Evolutionary conservation across 1,140 invertebrate genomes (phyloP).

Genomic region (Lamellibrachia luymesi): DNA sequence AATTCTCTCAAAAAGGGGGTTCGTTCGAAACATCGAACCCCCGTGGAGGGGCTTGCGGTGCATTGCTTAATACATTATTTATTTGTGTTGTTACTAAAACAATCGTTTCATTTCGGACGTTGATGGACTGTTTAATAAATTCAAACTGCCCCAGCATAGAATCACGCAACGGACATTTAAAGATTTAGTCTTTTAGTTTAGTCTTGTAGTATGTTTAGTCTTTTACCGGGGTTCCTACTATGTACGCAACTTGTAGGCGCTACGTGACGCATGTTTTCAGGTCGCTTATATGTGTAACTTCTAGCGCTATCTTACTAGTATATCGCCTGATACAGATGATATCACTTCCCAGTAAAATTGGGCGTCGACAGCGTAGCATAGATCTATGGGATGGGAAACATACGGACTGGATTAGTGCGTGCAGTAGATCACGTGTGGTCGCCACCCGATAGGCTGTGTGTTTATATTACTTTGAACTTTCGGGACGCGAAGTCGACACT

Average conservation of each 20-base stretch:
- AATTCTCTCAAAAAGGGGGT: too few relatives aligned
- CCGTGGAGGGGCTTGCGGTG: too few relatives aligned
- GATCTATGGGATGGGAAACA: not conserved
- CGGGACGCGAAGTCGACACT: not conserved
- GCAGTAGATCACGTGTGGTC: not conserved
- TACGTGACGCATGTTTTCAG: not conserved
- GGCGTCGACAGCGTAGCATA: not conserved
- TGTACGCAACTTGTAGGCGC: not conserved
- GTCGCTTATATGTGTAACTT: not conserved
- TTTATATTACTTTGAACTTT: conserved; percentile 2
- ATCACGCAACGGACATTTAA: too few relatives aligned
- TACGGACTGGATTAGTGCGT: not conserved
- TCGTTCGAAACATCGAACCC: too few relatives aligned
- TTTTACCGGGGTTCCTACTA: not conserved
- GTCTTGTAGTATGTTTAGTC: not conserved
- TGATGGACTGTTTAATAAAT: too few relatives aligned
- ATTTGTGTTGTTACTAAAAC: too few relatives aligned
- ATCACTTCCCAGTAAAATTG: not conserved
- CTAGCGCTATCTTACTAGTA: not conserved
- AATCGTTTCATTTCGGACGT: too few relatives aligned
- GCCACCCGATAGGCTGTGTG: not conserved
- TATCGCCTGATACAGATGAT: not conserved
- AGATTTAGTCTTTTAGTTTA: not conserved
- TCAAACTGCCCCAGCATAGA: too few relatives aligned
- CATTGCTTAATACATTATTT: too few relatives aligned